phyloP scores from a whole-genome alignment of 37 sponge, comb jelly and placozoan genomes.

The Tethya wilhelma region DNA sequence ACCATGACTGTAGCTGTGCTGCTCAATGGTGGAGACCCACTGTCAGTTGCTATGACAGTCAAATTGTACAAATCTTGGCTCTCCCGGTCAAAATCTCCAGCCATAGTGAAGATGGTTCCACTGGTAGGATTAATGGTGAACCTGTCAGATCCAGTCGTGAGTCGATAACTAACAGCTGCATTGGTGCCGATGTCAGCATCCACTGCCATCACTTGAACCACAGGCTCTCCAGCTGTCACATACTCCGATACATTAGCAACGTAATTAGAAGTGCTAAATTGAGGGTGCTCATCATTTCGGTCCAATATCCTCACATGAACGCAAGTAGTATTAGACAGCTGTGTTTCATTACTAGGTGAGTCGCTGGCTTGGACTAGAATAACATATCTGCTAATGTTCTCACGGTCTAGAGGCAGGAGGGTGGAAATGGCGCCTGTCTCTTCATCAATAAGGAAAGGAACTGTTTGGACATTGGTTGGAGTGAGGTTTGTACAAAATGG shows the following conservation, averaged over 20 bases:
- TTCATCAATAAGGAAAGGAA: constrained; percentile 10
- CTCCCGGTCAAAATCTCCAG: constrained; percentile 48
- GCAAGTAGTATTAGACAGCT: constrained; percentile 28
- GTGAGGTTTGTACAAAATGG: neutral
- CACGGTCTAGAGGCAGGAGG: constrained; percentile 44
- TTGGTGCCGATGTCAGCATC: constrained; percentile 70
- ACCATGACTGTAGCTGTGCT: constrained; percentile 60
- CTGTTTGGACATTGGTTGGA: neutral
- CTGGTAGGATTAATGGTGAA: constrained; percentile 59
- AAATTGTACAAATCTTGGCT: constrained; percentile 33
- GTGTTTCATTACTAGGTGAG: neutral
- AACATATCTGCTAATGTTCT: constrained; percentile 34
- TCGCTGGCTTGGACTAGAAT: constrained; percentile 55
- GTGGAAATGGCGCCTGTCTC: constrained; percentile 46
- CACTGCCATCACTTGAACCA: constrained; percentile 29
- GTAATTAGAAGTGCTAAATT: constrained; percentile 33
- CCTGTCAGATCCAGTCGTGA: constrained; percentile 13
- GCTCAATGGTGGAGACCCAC: constrained; percentile 43
- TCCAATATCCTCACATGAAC: constrained; percentile 55
- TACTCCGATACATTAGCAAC: constrained; percentile 38
- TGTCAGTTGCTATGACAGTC: constrained; percentile 69
- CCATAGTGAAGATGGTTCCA: constrained; percentile 48
- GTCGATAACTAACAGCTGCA: constrained; percentile 38
- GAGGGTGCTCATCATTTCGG: constrained; percentile 74
- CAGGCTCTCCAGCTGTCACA: constrained; percentile 7